phyloP scores from a whole-genome alignment of 2,888 invertebrate species.

The Hypena proboscidalis region DNA sequence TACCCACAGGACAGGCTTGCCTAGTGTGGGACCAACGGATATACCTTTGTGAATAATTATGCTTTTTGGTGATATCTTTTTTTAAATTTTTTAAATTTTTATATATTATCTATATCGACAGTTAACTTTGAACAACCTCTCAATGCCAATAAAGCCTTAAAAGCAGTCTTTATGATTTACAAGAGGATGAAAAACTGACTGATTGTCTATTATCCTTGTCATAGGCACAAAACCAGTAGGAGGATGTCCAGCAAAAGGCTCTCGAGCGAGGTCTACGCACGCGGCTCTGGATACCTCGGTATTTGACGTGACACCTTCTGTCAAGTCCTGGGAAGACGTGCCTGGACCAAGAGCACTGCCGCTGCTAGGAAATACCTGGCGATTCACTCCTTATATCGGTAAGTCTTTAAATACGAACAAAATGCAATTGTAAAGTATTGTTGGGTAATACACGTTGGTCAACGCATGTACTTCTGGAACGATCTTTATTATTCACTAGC shows the following conservation, averaged over 20 bases:
- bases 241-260: conserved; percentile 61
- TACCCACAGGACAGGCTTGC: no score
- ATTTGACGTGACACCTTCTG: conserved; percentile 62
- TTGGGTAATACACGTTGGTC: background rate
- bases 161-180: no score
- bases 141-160: no score
- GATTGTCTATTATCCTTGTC: conserved; percentile 1
- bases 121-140: no score
- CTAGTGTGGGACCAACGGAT: no score
- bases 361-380: conserved; percentile 86
- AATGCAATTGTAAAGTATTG: background rate
- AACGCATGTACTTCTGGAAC: background rate
- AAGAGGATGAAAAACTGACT: no score
- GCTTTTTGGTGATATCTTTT: no score
- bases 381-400: conserved; percentile 87
- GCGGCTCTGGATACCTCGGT: conserved; percentile 61
- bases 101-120: no score
- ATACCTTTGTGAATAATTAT: no score
- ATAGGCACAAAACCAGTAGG: conserved; percentile 46
- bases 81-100: no score
- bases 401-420: conserved; percentile 41
- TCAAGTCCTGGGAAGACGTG: conserved; percentile 82
- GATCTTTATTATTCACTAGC: no score
- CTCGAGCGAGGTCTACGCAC: conserved; percentile 70
- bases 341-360: conserved; percentile 87